Evolutionary conservation across 1,140 invertebrate species (phyloP), one percentile per base, ranked within the genome.

Genomic region (Limonius californicus): DNA sequence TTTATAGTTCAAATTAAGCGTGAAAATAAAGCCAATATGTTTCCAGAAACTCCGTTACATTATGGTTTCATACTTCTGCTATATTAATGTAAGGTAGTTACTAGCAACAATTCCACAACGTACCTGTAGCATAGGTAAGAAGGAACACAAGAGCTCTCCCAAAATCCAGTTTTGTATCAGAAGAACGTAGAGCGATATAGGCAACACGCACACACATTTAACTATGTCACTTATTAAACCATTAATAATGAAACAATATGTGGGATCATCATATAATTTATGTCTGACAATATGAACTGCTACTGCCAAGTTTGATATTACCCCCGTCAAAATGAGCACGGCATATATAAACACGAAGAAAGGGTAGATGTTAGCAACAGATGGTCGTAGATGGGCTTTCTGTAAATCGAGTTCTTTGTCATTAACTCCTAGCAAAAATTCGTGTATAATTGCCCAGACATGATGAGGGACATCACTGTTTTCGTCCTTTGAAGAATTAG

Each of bases 161-260:
- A 89, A 86, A 43, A 89, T 79, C 88, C 88, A 90, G 72, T 90
- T 89, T 66, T 88, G 82, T 30, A 89, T 76, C 1, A 89, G 78
- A 63, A 89, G 76, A 27, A 89, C 85, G 59, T 85, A 83, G 54
- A 90, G 67, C 0, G 87, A 83, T 0, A 89, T 78, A 2, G 88
- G 88, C 64, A 90, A 66, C 6, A 88, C 85, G 56, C 87, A 71
- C 8, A 85, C 67, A 69, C 87, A 87, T 72, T 89, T 87, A 12
- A 89, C 74, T 0, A 89, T 72, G 69, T 89, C 86, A 55, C 87
- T 85, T 14, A 89, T 70, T 0, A 85, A 84, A 66, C 88, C 77
- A 68, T 89, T 89, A 47, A 85, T 79, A 20, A 90, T 75, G 70
- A 86, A 88, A 47, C 83, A 82, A 72, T 83, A 85, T 11, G 85